These are phyloP conservation scores for Mystacornis crossleyi DNA, from an alignment of 2,113 vertebrate species.

Conservation along the genomic window DNA sequence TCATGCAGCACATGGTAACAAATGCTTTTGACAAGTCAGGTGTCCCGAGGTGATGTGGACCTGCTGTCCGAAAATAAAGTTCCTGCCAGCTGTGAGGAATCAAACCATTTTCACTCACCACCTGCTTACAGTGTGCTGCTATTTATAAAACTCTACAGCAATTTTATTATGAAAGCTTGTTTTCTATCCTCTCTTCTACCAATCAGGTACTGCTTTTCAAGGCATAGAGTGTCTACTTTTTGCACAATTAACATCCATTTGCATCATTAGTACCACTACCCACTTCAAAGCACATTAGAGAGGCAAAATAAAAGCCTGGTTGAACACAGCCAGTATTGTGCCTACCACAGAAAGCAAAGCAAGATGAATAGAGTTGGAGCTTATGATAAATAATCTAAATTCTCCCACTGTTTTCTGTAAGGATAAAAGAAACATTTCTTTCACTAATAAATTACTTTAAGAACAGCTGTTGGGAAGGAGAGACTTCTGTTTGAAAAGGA, in stretches of 20 bases:
- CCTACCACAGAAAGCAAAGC: not conserved
- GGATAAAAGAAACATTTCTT: not conserved
- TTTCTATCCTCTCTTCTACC: not conserved
- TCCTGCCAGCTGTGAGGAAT: not conserved
- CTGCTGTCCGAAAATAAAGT: rapidly evolving
- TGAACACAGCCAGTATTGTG: not conserved
- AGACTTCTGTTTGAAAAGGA: not conserved
- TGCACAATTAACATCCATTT: not conserved
- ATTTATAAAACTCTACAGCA: not conserved
- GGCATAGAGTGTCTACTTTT: not conserved
- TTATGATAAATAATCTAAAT: not conserved
- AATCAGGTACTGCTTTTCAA: not conserved
- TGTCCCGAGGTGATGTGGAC: not conserved
- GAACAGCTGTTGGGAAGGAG: not conserved
- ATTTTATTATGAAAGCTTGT: not conserved
- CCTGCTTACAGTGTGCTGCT: not conserved
- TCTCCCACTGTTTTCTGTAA: not conserved
- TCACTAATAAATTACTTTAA: not conserved
- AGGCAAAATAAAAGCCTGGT: not conserved
- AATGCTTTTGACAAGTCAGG: not conserved
- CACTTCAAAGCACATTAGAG: not conserved
- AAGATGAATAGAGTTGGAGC: not conserved
- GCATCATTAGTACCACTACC: not conserved
- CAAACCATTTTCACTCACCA: not conserved
- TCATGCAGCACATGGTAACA: not conserved